Conservation (phyloP, 2,888 invertebrate species). For the Lasioglossum pauxillum region DNA sequence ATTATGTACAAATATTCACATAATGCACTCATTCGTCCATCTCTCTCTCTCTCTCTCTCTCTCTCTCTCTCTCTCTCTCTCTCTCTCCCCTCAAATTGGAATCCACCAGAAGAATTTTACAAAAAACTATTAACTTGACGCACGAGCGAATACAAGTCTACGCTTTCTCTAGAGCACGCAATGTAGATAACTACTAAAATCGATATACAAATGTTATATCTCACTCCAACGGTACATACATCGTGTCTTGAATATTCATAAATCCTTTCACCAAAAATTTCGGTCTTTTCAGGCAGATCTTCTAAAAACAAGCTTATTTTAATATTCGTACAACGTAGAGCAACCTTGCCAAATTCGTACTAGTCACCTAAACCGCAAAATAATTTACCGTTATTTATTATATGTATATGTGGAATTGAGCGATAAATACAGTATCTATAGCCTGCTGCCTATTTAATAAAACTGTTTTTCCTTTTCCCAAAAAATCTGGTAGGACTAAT, state of each 20-base stretch:
- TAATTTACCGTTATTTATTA: background rate
- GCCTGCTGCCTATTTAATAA: background rate
- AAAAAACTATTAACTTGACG: background rate
- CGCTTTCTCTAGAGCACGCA: too few species aligned
- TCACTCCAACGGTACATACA: background rate
- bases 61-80: background rate
- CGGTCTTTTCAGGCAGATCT: background rate
- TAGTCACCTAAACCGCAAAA: background rate
- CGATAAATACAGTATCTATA: background rate
- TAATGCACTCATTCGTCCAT: background rate
- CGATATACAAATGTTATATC: background rate
- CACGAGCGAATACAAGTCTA: background rate
- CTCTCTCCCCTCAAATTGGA: background rate
- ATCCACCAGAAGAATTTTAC: constrained; percentile 3
- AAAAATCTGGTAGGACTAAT: background rate
- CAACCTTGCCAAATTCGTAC: background rate
- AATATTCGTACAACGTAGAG: background rate
- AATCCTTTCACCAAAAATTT: background rate
- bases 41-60: background rate
- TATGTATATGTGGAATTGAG: background rate
- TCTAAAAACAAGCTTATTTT: background rate
- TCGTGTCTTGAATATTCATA: too few species aligned
- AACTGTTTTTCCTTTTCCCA: background rate
- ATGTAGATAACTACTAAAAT: background rate
- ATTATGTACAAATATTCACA: constrained; percentile 46